Conservation (phyloP, 2,797 vertebrate genomes). For the Furcifer pardalis region DNA sequence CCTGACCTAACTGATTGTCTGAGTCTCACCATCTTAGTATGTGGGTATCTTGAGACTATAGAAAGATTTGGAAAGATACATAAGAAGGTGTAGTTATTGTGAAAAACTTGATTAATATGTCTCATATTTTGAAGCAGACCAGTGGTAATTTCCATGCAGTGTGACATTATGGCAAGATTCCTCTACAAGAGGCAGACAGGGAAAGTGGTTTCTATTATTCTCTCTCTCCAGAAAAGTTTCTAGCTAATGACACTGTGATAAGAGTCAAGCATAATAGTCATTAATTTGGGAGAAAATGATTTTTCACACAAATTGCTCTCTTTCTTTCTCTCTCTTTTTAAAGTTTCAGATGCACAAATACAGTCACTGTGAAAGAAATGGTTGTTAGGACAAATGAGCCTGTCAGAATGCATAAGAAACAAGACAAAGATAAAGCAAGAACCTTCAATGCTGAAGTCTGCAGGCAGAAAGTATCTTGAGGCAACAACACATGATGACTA, state of each 20-base stretch:
- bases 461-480: slow-evolving; percentile 17
- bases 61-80: not conserved
- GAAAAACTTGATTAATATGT: not conserved
- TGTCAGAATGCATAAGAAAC: slow-evolving; percentile 35
- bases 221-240: slow-evolving; percentile 22
- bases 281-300: slow-evolving; percentile 67
- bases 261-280: slow-evolving; percentile 46
- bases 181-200: slow-evolving; percentile 31
- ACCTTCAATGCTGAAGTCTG: slow-evolving; percentile 10
- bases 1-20: not conserved
- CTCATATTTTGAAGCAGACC: slow-evolving; percentile 7
- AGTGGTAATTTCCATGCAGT: not conserved
- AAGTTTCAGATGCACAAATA: slow-evolving; percentile 62
- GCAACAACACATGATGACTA: slow-evolving; percentile 14
- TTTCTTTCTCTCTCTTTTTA: slow-evolving; percentile 44
- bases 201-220: slow-evolving; percentile 46
- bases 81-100: slow-evolving; percentile 1
- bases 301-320: slow-evolving; percentile 69
- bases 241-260: slow-evolving; percentile 53
- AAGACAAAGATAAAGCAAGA: slow-evolving; percentile 30
- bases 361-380: slow-evolving; percentile 63
- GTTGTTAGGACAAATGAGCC: slow-evolving; percentile 57
- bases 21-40: not conserved
- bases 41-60: not conserved
- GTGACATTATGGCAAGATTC: not conserved